Percentiles rank a stretch among this genome's conserved stretches.
phyloP scores from a whole-genome alignment of 1,140 invertebrate species.

The Drosophila trapezifrons region DNA sequence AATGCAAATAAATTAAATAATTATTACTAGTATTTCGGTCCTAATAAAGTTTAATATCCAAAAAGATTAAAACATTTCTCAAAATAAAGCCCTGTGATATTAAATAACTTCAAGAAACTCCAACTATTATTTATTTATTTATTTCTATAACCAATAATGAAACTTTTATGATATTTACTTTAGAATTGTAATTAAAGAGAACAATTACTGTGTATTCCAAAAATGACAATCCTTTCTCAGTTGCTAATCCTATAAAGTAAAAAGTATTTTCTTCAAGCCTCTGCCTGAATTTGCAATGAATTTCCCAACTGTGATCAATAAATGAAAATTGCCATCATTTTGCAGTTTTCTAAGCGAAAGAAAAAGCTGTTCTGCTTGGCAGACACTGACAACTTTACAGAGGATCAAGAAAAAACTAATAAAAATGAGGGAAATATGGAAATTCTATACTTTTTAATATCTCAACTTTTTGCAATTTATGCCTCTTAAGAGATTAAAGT shows the following conservation, averaged over 20 bases:
- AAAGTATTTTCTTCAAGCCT: not conserved
- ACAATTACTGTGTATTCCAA: not conserved
- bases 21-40: no score
- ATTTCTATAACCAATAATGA: no score
- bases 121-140: no score
- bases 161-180: no score
- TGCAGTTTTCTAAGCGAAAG: constrained; percentile 47
- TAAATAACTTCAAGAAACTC: no score
- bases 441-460: not conserved
- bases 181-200: not conserved
- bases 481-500: constrained; percentile 7
- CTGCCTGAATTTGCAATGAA: constrained; percentile 15
- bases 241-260: constrained; percentile 4
- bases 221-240: not conserved
- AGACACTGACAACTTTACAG: constrained; percentile 13
- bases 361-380: constrained; percentile 14
- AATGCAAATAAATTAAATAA: no score
- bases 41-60: no score
- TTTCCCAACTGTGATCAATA: constrained; percentile 52
- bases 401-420: constrained; percentile 1
- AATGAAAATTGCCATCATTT: constrained; percentile 51
- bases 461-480: not conserved
- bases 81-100: no score
- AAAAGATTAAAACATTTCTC: no score
- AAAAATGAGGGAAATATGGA: not conserved